Evolutionary conservation across 2,888 invertebrate species (phyloP), one percentile per base, ranked within the genome.

Genomic region (Leucophenga maculata): DNA sequence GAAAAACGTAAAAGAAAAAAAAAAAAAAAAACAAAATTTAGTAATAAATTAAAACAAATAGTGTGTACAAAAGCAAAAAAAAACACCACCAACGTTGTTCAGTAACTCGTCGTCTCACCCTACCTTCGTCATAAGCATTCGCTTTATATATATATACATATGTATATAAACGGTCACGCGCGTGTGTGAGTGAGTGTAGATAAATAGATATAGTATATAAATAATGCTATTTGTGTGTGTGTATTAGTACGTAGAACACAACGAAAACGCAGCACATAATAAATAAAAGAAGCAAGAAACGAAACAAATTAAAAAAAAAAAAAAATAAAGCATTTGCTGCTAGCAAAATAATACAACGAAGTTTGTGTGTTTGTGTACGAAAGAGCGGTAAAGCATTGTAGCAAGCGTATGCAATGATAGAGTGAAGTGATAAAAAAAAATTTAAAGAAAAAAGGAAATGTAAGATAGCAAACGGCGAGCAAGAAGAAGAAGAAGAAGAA

Each of bases 201-300:
- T 39, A 39, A 39, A 39, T 8, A 39, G 1, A 39, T 39, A 39
- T 39, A 39, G 3, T 6, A 9, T 11, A 39, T 62, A 68, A 39
- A 60, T 46, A 48, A 13, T n/a, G 1, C 50, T 44, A 22, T 44
- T 31, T 44, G 44, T 59, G 48, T 59, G 57, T 16, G 46, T n/a
- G 22, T 44, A 16, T 60, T 52, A 50, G 31, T 48, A 31, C 52
- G 68, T 48, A 22, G 46, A 46, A 64, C 18, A 64, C 22, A 32
- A 46, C 69, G 71, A 75, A 75, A 75, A 54, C 64, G 65, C 60
- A 75, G 62, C 65, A 65, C 69, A 59, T 62, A 69, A 70, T 71
- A 71, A 11, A 60, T 70, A 65, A 67, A 68, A 62, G 22, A 22
- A 69, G 64, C 54, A 68, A 65, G 68, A 69, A 72, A 50, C 26